phyloP scores from a whole-genome alignment of 2,113 vertebrate genomes.

The Ahaetulla prasina region DNA sequence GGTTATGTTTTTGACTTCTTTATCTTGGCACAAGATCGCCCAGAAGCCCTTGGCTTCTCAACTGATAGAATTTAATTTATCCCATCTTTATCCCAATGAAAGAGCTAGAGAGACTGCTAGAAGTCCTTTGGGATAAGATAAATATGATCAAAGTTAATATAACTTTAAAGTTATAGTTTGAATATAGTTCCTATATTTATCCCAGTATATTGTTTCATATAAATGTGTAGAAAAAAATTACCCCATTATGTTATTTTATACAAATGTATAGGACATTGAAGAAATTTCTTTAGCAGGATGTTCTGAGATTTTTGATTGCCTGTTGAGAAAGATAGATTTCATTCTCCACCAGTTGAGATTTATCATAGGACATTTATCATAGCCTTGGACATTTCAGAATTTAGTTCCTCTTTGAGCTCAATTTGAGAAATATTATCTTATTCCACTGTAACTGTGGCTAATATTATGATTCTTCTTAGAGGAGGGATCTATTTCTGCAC shows the following conservation, averaged over 20 bases:
- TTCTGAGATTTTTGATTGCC: not conserved
- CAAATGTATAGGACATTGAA: not conserved
- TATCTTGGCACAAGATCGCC: not conserved
- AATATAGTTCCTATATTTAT: not conserved
- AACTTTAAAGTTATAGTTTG: not conserved
- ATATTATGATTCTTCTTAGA: not conserved
- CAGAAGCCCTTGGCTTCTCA: not conserved
- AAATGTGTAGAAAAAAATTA: not conserved
- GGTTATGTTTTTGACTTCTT: not conserved
- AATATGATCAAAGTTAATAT: not conserved
- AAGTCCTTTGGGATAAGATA: not conserved
- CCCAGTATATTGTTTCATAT: not conserved
- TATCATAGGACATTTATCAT: not conserved
- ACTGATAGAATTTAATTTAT: not conserved
- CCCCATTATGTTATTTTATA: not conserved
- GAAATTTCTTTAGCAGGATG: not conserved
- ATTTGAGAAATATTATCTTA: not conserved
- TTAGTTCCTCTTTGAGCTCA: not conserved
- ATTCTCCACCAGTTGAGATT: not conserved
- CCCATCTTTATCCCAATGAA: not conserved
- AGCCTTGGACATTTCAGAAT: not conserved
- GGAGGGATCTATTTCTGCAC: not conserved
- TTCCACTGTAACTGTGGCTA: not conserved
- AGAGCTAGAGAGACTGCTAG: not conserved
- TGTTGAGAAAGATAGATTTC: not conserved